Evolutionary conservation across 1,140 invertebrate genomes (phyloP), one percentile per base, ranked within the genome.

Genomic region (Zaprionus davidi): DNA sequence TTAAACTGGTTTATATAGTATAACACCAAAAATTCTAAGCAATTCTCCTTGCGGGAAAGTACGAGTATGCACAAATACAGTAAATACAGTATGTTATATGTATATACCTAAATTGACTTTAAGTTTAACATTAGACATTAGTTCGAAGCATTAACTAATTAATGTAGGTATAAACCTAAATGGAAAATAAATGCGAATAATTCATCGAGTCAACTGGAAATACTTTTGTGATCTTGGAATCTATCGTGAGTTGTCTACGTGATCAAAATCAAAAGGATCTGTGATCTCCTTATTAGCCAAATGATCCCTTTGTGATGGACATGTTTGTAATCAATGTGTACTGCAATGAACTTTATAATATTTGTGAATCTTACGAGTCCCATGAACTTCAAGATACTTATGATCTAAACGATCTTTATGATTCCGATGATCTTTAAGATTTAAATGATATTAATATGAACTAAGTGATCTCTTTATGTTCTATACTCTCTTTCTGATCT

Each of bases 131-230:
- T 78, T 78, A 63, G 77, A 74, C 70, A 71, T 74, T 81, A 85
- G 41, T 81, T 58, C 55, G 71, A 81, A 86, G 46, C 80, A 77
- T 70, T 78, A 85, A 70, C 69, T 78, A 81, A 44, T 49, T 67
- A 58, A 60, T 68, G 46, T n/a, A n/a, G n/a, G n/a, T n/a, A n/a
- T n/a, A n/a, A n/a, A n/a, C n/a, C n/a, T n/a, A n/a, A n/a, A n/a
- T 71, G 56, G 36, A 76, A 88, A 90, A 85, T 88, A 88, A 88
- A 88, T 88, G 85, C 84, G 75, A 69, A 68, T 71, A 79, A 74
- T 81, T 81, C 36, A 68, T 76, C 72, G 86, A 71, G 59, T 28
- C 31, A 69, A 51, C 62, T 78, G 81, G 44, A 68, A 69, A 51
- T 51, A 51, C 20, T 51, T 24, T 12, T 22, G 11, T 24, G 20